phyloP scores from a whole-genome alignment of 1,140 invertebrate genomes.

The Pseudomyrmex flavicornis region DNA sequence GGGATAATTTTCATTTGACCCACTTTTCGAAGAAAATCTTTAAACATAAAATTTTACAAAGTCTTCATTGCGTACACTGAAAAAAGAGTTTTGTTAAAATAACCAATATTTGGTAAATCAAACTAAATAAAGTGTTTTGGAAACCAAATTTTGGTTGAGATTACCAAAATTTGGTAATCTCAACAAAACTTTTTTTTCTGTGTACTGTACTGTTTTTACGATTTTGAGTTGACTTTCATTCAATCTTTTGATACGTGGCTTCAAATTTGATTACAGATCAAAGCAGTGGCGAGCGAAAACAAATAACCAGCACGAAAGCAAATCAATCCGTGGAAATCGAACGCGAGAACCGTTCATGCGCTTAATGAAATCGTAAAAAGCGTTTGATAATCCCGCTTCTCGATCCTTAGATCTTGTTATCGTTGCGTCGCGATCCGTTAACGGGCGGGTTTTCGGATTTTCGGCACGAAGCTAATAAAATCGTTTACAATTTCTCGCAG shows the following conservation, averaged over 20 bases:
- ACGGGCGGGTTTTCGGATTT: slow-evolving; percentile 47
- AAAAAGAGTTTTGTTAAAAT: too few species aligned
- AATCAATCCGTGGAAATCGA: slow-evolving; percentile 17
- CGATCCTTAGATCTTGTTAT: slow-evolving; percentile 21
- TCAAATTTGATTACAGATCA: slow-evolving; percentile 37
- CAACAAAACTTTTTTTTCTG: too few species aligned
- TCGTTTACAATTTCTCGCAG: slow-evolving; percentile 51
- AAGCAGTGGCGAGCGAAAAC: background rate
- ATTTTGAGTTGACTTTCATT: background rate
- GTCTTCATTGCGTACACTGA: background rate
- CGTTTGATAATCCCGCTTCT: slow-evolving; percentile 49
- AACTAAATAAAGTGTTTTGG: too few species aligned
- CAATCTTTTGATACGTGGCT: too few species aligned
- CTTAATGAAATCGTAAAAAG: slow-evolving; percentile 57
- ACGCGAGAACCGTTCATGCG: slow-evolving; percentile 28
- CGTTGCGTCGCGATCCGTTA: slow-evolving; percentile 27
- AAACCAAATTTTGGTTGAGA: too few species aligned
- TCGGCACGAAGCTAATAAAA: slow-evolving; percentile 61
- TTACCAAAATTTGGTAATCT: too few species aligned
- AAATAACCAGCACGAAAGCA: slow-evolving; percentile 13
- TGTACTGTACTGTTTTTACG: background rate
- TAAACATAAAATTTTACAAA: slow-evolving; percentile 1
- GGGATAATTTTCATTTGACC: too few species aligned
- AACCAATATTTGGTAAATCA: too few species aligned
- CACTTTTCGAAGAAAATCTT: background rate